Conservation (phyloP, 2,888 invertebrate species). For the Zonitis immaculata region DNA sequence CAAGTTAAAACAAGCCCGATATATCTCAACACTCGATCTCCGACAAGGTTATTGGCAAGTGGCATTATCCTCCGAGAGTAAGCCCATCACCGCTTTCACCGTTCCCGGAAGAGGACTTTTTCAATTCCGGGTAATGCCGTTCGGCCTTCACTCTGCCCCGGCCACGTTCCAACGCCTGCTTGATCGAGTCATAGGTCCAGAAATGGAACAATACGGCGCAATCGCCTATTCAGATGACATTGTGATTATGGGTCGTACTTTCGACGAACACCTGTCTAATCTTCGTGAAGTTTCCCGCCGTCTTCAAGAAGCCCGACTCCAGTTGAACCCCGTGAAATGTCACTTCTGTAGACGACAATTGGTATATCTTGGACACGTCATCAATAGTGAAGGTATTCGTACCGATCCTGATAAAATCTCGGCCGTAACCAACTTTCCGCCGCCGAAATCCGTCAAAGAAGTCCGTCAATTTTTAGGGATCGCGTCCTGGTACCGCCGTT, state of each 20-base stretch:
- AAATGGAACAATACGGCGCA: conserved; percentile 23
- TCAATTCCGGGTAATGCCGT: conserved; percentile 35
- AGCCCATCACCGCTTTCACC: conserved; percentile 31
- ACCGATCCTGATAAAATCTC: conserved; percentile 9
- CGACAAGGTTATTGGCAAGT: conserved; percentile 35
- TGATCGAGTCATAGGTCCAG: conserved; percentile 29
- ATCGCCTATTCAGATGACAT: conserved; percentile 31
- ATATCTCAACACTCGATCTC: conserved; percentile 26
- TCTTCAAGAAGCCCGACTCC: conserved; percentile 9
- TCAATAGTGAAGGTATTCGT: conserved; percentile 6
- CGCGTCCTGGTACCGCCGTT: conserved; percentile 1
- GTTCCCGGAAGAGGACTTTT: conserved; percentile 31
- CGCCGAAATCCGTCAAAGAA: neutral
- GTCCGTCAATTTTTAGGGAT: conserved; percentile 1
- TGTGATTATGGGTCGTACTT: conserved; percentile 19
- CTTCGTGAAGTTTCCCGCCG: conserved; percentile 9
- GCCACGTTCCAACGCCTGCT: conserved; percentile 33
- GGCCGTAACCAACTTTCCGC: neutral
- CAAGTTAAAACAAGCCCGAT: conserved; percentile 25
- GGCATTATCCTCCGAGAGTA: conserved; percentile 14
- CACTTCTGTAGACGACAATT: conserved; percentile 2
- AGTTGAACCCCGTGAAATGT: conserved; percentile 15
- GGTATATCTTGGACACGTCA: conserved; percentile 11
- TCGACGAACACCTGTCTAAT: conserved; percentile 16
- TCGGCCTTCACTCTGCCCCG: conserved; percentile 32